Base-by-base conservation (phyloP, 2,797 vertebrate species). In the Chelonia mydas region DNA sequence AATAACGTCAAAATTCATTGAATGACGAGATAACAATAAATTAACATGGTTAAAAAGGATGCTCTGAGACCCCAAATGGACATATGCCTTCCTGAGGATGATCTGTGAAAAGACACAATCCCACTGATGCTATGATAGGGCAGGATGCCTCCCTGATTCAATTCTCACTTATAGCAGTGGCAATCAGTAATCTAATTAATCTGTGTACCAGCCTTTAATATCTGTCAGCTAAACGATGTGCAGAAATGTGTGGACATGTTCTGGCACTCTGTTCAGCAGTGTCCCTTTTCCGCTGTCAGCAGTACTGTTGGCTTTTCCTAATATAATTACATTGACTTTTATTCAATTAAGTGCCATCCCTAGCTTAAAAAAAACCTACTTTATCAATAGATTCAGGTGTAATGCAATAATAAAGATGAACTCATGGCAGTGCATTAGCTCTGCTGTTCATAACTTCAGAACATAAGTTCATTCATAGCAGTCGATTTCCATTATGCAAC, bases 381-480 rank as follows among this genome's bases (percentile, higher is more conserved):
- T 99, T 99, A 99, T 99, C 99, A 99, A 99, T 99, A 99, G 99
- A 99, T 99, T 99, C 99, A 98, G 99, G 99, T 99, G 98, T 99
- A 99, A 99, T 99, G 99, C 98, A 99, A 99, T 99, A 99, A 99
- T 99, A 98, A 98, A 99, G 98, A 98, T 99, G 99, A 99, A 99
- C 99, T 99, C 99, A 99, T 97, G 97, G 99, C 98, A 99, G 99
- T 99, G 98, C 99, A 99, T 99, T 99, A 99, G 98, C 98, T 98
- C 98, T 98, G 98, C 98, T 98, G 98, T 98, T 99, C 99, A 99
- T 99, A 99, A 99, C 98, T 99, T 99, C 98, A 98, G 98, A 97
- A 97, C 97, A 97, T 10, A 97, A 94, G 98, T 98, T 98, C 98
- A 98, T 98, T 98, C 98, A 98, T 98, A 97, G 97, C 93, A 98